These are phyloP conservation scores for Hydrochoerus hydrochaeris DNA, from an alignment of 2,113 vertebrate species.

Conservation along the genomic window DNA sequence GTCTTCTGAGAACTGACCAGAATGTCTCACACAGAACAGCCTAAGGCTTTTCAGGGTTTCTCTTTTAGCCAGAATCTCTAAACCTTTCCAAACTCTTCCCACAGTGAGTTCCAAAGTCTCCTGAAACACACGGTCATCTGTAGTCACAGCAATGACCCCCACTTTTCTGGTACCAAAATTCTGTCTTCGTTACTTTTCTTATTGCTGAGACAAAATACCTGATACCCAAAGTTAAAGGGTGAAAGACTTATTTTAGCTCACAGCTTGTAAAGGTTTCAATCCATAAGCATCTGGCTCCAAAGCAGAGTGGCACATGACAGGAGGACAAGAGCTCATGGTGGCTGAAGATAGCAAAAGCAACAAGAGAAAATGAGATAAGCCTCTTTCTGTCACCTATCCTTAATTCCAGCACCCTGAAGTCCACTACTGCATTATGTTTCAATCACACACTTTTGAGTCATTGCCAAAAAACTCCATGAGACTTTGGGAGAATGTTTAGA, in stretches of 20 bases:
- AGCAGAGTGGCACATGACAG: not conserved
- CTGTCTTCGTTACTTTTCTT: not conserved
- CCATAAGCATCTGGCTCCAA: not conserved
- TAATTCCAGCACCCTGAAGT: not conserved
- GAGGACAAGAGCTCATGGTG: not conserved
- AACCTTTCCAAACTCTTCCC: not conserved
- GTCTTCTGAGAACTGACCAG: not conserved
- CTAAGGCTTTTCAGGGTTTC: not conserved
- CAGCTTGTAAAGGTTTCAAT: not conserved
- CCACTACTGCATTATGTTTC: not conserved
- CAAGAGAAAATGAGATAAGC: not conserved
- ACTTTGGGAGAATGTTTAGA: not conserved
- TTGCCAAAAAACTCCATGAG: not conserved
- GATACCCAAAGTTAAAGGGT: not conserved
- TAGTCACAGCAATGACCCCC: not conserved
- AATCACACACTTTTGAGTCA: no score
- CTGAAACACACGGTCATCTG: not conserved
- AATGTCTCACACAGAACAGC: not conserved
- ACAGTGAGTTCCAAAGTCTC: not conserved
- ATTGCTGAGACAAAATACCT: not conserved
- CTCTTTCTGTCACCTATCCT: not conserved
- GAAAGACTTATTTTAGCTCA: not conserved
- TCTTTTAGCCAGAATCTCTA: not conserved
- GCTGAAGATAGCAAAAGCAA: not conserved
- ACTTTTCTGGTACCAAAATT: not conserved